Evolutionary conservation across 1,140 invertebrate species (phyloP).

Genomic region (Leptinotarsa undecemlineata): DNA sequence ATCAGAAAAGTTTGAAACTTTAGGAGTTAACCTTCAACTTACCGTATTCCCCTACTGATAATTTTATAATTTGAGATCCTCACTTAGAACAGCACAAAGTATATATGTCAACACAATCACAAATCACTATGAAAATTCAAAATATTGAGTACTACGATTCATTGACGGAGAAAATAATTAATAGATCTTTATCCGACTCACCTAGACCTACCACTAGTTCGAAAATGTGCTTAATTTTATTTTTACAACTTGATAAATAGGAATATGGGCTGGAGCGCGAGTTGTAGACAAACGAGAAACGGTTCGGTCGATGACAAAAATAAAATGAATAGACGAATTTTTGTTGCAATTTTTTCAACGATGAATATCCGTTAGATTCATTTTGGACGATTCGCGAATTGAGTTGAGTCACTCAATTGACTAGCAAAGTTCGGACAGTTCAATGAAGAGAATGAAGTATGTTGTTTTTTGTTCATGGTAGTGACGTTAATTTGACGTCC

Average conservation of each 20-base stretch:
- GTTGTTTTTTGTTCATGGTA: no score
- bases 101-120: neutral
- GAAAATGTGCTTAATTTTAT: slow-evolving; percentile 15
- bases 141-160: neutral
- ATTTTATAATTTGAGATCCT: no score
- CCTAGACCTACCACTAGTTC: slow-evolving; percentile 11
- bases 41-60: no score
- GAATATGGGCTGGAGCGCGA: slow-evolving; percentile 4
- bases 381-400: neutral
- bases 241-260: slow-evolving; percentile 9
- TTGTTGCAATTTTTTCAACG: neutral
- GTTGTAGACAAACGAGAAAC: slow-evolving; percentile 5
- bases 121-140: neutral
- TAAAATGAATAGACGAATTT: slow-evolving; percentile 4
- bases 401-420: neutral
- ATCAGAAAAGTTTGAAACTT: no score
- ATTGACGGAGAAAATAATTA: neutral
- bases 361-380: neutral
- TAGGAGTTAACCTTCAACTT: no score
- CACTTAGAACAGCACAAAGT: neutral
- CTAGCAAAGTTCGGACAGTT: no score
- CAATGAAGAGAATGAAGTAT: no score
- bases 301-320: slow-evolving; percentile 4
- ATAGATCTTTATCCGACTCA: neutral
- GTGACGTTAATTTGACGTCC: no score